Conservation (phyloP, 2,888 invertebrate species). For the Monopis laevigella region DNA sequence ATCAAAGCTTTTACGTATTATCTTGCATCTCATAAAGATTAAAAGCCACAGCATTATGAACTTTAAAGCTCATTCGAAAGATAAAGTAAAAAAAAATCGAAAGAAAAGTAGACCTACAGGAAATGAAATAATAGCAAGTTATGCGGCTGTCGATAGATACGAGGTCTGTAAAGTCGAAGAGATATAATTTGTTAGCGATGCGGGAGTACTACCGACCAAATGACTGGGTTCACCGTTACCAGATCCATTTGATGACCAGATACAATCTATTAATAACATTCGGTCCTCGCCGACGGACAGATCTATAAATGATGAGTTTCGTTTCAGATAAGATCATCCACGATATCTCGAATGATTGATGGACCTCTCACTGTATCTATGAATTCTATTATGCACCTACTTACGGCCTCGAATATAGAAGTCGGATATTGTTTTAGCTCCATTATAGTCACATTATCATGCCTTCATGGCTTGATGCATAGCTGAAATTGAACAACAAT, state of each 20-base stretch:
- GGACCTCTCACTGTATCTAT: constrained; percentile 43
- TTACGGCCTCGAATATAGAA: constrained; percentile 16
- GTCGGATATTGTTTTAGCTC: constrained; percentile 47
- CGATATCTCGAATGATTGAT: constrained; percentile 57
- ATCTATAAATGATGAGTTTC: constrained; percentile 67
- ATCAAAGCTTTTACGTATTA: constrained; percentile 43
- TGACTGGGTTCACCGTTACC: constrained; percentile 50
- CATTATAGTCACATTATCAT: constrained; percentile 58
- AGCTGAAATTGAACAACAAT: too few species aligned
- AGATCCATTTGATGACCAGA: constrained; percentile 60
- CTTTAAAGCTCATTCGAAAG: background rate
- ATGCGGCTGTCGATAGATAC: background rate
- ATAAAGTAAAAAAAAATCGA: background rate
- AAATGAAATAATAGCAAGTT: constrained; percentile 6
- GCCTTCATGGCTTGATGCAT: constrained; percentile 21
- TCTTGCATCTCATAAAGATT: constrained; percentile 35
- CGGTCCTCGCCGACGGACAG: constrained; percentile 54
- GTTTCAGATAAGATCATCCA: constrained; percentile 62
- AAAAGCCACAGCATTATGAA: background rate
- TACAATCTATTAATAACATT: constrained; percentile 66
- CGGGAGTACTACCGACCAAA: constrained; percentile 35
- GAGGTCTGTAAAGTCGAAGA: constrained; percentile 2
- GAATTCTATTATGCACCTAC: constrained; percentile 54
- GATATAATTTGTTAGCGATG: constrained; percentile 58
- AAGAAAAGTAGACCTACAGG: too few species aligned